Base-by-base conservation (phyloP, 2,797 vertebrate genomes). In the Carcharodon carcharias region DNA sequence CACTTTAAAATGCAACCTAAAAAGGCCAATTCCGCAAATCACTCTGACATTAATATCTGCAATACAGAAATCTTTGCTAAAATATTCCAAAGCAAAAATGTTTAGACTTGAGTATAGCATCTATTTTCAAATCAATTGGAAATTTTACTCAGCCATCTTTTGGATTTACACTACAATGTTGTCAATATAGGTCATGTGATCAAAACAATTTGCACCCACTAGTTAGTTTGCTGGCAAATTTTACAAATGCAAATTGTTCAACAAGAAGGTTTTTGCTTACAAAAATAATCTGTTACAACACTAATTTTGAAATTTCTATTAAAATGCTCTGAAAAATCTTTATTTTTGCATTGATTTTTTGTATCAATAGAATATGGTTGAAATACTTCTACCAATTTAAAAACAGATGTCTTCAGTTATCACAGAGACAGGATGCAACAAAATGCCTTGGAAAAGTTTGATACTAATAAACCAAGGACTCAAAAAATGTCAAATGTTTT, bases 81-180 rank as follows among this genome's bases (percentile, higher is more conserved):
- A 77, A 56, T 35, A 77, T 77, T n/a, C 45, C 54, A 95, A 95
- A 95, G n/a, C 28, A 50, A 23, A 56, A 35, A 14, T 95, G 65
- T 95, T 95, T 45, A 95, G 67, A 95, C 67, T 50, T 58, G 67
- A 73, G 31, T 95, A n/a, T 35, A 58, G 50, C 69, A 56, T 56
- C 45, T 16, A 73, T 56, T 58, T 92, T 56, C 12, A 28, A 95
- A 71, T 54, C 65, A 45, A 26, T 26, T n/a, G 31, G 56, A 95
- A 95, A 50, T 69, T 71, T 71, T 95, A 40, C 65, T 9, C 21
- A 95, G 65, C 21, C 40, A 92, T 92, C 7, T 26, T 45, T 95
- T 54, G 26, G 26, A 50, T 95, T 95, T 95, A 94, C 18, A 67
- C 35, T 65, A 93, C 26, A 89, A 58, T 61, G 61, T 11, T 58